A percentile compares a stretch with the other conserved stretches of the same genome.
Conservation (phyloP, 2,888 invertebrate species). For the Hartigia nigra region DNA sequence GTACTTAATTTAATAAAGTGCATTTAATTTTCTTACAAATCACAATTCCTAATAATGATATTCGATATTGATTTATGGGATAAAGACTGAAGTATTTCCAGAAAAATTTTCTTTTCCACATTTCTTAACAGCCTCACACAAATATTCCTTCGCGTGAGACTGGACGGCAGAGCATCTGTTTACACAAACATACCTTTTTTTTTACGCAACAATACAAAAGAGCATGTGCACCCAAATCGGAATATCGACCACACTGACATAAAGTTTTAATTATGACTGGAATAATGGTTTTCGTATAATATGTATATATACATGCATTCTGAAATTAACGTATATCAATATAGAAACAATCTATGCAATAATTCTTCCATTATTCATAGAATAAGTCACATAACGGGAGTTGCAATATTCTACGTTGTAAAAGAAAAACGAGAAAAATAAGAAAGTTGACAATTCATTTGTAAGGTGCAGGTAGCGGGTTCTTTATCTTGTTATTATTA, state of each 20-base stretch:
- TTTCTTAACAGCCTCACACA: neutral
- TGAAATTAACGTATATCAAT: neutral
- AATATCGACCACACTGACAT: neutral
- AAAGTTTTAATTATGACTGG: neutral
- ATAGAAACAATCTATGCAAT: neutral
- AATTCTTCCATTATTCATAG: neutral
- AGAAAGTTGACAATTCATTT: constrained; percentile 8
- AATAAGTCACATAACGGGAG: neutral
- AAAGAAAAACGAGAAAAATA: neutral
- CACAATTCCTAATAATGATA: neutral
- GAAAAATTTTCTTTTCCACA: neutral
- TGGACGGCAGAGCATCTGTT: neutral
- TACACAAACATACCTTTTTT: neutral
- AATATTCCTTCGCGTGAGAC: neutral
- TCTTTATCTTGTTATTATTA: constrained; percentile 28
- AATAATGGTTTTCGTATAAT: too few species aligned
- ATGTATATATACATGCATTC: neutral
- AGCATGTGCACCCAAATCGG: neutral
- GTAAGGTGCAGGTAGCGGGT: constrained; percentile 29
- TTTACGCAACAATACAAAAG: neutral
- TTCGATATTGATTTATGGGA: neutral
- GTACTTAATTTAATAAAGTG: constrained; percentile 14
- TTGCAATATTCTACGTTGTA: neutral
- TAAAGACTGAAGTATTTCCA: neutral
- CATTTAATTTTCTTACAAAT: constrained; percentile 15